phyloP scores from a whole-genome alignment of 2,888 invertebrate species.

The Melanotus villosus region DNA sequence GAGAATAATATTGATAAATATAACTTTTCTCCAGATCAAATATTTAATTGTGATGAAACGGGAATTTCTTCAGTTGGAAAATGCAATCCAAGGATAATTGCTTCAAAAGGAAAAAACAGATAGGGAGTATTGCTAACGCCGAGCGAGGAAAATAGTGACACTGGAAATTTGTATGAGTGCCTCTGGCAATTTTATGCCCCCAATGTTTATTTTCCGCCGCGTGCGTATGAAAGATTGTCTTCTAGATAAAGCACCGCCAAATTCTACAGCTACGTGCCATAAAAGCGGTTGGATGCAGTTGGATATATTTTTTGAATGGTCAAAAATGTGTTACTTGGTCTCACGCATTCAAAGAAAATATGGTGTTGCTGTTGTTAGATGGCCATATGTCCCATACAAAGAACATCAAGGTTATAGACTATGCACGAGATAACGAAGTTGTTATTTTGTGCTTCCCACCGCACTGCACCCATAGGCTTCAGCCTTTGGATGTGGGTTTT shows the following conservation, averaged over 20 bases:
- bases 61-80: too few species aligned
- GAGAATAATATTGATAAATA: too few species aligned
- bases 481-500: neutral
- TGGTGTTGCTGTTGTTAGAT: neutral
- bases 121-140: neutral
- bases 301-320: neutral
- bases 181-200: conserved; percentile 1
- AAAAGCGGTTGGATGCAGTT: neutral
- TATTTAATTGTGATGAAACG: too few species aligned
- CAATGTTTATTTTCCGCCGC: neutral
- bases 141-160: neutral
- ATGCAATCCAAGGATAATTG: neutral
- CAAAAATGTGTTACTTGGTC: neutral
- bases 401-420: neutral
- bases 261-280: neutral
- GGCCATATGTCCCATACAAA: neutral
- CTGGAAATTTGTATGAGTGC: neutral
- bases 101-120: conserved; percentile 4
- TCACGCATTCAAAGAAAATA: neutral
- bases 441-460: too few species aligned
- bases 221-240: neutral
- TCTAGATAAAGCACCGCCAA: neutral
- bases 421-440: neutral
- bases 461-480: neutral
- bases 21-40: too few species aligned